Base-by-base conservation (phyloP, 2,888 invertebrate species). In the Idaea aversata region DNA sequence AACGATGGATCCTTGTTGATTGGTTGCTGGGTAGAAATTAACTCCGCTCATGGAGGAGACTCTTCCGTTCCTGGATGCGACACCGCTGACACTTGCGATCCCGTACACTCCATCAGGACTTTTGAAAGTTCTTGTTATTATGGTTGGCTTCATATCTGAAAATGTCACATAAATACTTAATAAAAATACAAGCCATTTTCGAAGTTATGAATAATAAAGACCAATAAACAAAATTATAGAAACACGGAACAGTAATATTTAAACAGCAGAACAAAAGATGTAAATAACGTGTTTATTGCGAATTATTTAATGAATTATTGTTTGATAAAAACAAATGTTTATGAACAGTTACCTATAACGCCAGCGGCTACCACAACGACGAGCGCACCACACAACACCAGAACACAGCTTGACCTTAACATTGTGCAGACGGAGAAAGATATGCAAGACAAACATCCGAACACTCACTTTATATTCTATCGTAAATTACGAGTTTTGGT, bases 401-500 rank as follows among this genome's bases (percentile, higher is more conserved):
- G 72, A 59, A 68, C 70, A 70, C 66, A 79, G 34, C 34, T 15
- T 16, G 59, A 74, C 78, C 79, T 78, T 74, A 72, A 75, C 88
- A 85, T 88, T 78, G 76, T 82, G 80, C 77, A 77, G 76, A 76
- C 68, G 69, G 76, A 67, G 72, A 77, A 77, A 74, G 72, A 80
- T 88, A 87, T 88, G 88, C 84, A 85, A 77, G 72, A 73, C 70
- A 69, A 73, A 72, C 75, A 72, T 47, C 73, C 76, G 73, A 76
- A 72, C 75, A 77, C 80, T 75, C 79, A 83, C 76, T 80, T 84
- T 88, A 87, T 89, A 89, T 88, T 77, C 81, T 73, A 73, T 77
- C 77, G 77, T 78, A 73, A 83, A 81, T 81, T 82, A 84, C 80
- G 79, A 83, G 82, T 82, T 83, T 80, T 75, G 70, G 77, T 79